Evolutionary conservation across 1,140 invertebrate genomes (phyloP).

Genomic region (Plectrocnemia conspersa): DNA sequence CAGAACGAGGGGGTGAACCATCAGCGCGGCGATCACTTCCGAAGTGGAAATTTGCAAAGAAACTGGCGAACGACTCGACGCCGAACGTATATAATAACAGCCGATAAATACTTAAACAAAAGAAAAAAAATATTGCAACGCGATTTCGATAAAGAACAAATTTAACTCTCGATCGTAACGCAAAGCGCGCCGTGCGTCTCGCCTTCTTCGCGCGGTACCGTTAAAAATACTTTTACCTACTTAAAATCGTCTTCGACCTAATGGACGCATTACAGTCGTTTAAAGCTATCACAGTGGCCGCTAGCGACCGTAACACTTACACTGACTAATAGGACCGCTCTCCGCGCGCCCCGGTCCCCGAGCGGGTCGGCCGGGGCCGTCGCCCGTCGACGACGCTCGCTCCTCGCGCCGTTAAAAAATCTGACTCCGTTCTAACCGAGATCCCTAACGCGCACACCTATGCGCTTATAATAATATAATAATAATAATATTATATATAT

Average conservation of each 20-base stretch:
- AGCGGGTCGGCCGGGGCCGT: no score
- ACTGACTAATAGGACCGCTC: constrained; percentile 25
- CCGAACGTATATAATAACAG: constrained; percentile 35
- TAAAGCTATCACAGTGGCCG: constrained; percentile 36
- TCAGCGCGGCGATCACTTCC: constrained; percentile 13
- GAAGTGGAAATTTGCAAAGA: constrained; percentile 11
- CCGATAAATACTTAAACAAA: constrained; percentile 37
- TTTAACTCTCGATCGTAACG: constrained; percentile 28
- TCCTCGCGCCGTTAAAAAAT: constrained; percentile 15
- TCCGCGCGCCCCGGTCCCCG: neutral
- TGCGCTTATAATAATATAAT: no score
- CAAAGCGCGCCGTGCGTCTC: constrained; percentile 15
- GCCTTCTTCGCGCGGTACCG: constrained; percentile 9
- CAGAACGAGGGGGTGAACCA: constrained; percentile 47
- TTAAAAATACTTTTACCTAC: constrained; percentile 31
- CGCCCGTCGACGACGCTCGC: no score
- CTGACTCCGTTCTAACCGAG: constrained; percentile 12
- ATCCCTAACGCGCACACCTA: constrained; percentile 29
- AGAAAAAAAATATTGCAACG: constrained; percentile 37
- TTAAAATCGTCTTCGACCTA: constrained; percentile 33
- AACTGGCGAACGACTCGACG: constrained; percentile 24
- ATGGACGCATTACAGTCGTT: constrained; percentile 28
- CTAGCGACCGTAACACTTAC: constrained; percentile 26
- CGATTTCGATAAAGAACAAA: constrained; percentile 34
- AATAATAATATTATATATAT: no score